phyloP scores from a whole-genome alignment of 1,140 invertebrate genomes.

The Drosophila tsacasi region DNA sequence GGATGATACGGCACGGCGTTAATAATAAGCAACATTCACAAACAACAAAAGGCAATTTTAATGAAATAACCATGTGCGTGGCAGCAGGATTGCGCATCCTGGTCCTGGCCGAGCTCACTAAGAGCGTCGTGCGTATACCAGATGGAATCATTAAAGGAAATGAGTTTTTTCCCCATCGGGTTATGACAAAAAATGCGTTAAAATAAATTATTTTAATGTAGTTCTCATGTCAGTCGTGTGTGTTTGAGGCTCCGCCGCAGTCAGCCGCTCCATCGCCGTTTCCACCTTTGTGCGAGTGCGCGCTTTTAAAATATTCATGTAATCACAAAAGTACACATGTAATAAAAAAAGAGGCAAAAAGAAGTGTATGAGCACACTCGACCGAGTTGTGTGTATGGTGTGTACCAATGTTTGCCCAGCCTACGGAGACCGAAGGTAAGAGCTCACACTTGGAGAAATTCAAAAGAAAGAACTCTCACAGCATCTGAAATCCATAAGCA shows the following conservation, averaged over 20 bases:
- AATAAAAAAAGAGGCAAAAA: slow-evolving; percentile 64
- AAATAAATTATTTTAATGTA: slow-evolving; percentile 84
- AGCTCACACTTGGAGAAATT: slow-evolving; percentile 11
- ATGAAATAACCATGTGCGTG: slow-evolving; percentile 83
- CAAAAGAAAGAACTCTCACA: too few relatives aligned
- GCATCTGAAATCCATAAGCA: too few relatives aligned
- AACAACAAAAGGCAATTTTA: slow-evolving; percentile 84
- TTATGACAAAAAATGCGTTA: slow-evolving; percentile 84
- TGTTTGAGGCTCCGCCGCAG: slow-evolving; percentile 18
- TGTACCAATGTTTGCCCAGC: slow-evolving; percentile 55
- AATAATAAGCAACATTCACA: slow-evolving; percentile 84
- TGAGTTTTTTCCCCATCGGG: slow-evolving; percentile 82
- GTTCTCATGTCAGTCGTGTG: slow-evolving; percentile 73
- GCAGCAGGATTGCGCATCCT: slow-evolving; percentile 35
- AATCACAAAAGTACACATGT: slow-evolving; percentile 84
- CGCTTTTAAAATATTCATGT: slow-evolving; percentile 83
- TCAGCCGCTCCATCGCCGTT: slow-evolving; percentile 8
- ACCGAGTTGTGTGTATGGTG: slow-evolving; percentile 50
- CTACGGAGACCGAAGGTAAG: slow-evolving; percentile 39
- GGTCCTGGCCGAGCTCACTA: slow-evolving; percentile 44
- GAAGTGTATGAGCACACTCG: slow-evolving; percentile 36
- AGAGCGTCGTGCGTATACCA: slow-evolving; percentile 68
- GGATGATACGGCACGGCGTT: slow-evolving; percentile 70
- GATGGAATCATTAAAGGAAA: slow-evolving; percentile 84
- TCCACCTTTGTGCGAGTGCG: slow-evolving; percentile 48